Percentiles rank a stretch among this genome's conserved stretches.
phyloP scores from a whole-genome alignment of 2,797 vertebrate species.

The Zenarchopterus dispar region DNA sequence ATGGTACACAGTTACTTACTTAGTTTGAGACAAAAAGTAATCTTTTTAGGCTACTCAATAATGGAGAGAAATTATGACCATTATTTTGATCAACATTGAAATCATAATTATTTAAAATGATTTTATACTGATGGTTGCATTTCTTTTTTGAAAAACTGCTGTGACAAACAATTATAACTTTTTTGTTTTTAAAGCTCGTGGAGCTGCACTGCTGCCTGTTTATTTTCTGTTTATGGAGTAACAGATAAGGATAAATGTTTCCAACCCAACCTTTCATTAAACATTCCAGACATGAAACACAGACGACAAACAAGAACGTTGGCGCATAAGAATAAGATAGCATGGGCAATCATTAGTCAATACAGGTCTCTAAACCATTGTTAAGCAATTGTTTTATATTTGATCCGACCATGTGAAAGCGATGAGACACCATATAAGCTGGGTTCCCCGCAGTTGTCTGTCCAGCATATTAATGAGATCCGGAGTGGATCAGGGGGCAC shows the following conservation, averaged over 20 bases:
- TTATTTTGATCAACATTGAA: too few species aligned
- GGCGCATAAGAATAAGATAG: slow-evolving; percentile 1
- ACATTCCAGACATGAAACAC: slow-evolving; percentile 9
- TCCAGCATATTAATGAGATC: slow-evolving; percentile 61
- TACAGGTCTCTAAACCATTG: slow-evolving; percentile 51
- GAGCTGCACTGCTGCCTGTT: neutral
- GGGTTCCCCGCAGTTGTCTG: slow-evolving; percentile 41
- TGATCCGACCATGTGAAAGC: slow-evolving; percentile 56
- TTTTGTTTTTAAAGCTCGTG: neutral
- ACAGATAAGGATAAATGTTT: slow-evolving; percentile 13
- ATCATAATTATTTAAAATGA: too few species aligned
- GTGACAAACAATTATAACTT: too few species aligned
- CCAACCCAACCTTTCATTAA: slow-evolving; percentile 15
- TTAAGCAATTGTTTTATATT: slow-evolving; percentile 55
- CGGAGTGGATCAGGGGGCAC: slow-evolving; percentile 56
- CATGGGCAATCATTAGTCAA: slow-evolving; percentile 38
- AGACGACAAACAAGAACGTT: slow-evolving; percentile 21
- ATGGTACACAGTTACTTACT: too few species aligned
- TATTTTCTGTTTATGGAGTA: neutral
- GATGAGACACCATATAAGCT: slow-evolving; percentile 47
- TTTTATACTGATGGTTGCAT: too few species aligned
- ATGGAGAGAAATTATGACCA: too few species aligned
- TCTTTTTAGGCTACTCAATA: too few species aligned
- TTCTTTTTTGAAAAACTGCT: too few species aligned
- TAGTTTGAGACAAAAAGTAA: too few species aligned